Percentiles rank a stretch among this genome's conserved stretches.
These are phyloP conservation scores for Lamprotornis superbus DNA, from an alignment of 2,113 vertebrate genomes.

Conservation along the genomic window DNA sequence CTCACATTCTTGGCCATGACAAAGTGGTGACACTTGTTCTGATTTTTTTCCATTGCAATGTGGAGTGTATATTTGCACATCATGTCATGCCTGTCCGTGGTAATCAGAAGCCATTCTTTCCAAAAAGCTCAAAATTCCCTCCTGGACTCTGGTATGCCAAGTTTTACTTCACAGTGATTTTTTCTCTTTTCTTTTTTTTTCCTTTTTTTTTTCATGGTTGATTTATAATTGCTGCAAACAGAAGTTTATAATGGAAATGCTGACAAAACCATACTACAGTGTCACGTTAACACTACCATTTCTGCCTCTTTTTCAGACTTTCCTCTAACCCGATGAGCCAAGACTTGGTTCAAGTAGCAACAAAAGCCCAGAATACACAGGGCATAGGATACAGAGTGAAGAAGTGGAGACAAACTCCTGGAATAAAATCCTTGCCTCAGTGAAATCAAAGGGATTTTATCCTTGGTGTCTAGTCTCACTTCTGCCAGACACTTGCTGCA, in stretches of 20 bases:
- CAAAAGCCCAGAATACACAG: background rate
- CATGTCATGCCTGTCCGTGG: constrained; percentile 51
- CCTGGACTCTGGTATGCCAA: constrained; percentile 53
- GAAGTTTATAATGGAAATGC: constrained; percentile 38
- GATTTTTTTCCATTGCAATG: background rate
- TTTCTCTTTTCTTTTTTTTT: background rate
- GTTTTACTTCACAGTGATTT: constrained; percentile 32
- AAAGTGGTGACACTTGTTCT: constrained; percentile 7
- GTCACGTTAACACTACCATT: background rate
- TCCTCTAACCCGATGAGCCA: constrained; percentile 6
- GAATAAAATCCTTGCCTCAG: constrained; percentile 2
- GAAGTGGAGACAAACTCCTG: background rate
- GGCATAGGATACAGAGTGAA: background rate
- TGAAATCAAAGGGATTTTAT: constrained; percentile 39
- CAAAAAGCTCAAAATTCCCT: constrained; percentile 61
- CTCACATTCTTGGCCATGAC: background rate
- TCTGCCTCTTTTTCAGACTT: background rate
- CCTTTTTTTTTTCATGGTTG: background rate
- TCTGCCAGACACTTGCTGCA: constrained; percentile 41
- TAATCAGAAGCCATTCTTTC: constrained; percentile 64
- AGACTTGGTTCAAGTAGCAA: background rate
- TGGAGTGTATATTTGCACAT: constrained; percentile 42
- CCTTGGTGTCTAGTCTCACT: background rate
- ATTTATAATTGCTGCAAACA: constrained; percentile 45
- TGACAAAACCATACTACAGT: constrained; percentile 36